Percentiles rank a stretch among this genome's conserved stretches.
Conservation (phyloP, 1,140 invertebrate species). For the Drosophila pruinosa region DNA sequence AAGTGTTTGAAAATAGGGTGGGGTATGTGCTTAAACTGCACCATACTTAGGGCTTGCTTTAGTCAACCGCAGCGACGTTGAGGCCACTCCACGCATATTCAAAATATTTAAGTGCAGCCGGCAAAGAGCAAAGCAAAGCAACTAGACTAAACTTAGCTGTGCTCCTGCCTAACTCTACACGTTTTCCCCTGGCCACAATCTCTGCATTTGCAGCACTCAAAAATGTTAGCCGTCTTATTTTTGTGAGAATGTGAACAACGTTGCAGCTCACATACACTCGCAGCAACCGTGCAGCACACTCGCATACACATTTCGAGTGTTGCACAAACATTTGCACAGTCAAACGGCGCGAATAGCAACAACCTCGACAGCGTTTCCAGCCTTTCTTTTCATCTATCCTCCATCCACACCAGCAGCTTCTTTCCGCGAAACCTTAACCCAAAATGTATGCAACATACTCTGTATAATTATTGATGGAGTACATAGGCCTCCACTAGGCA, state of each 20-base stretch:
- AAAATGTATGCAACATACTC: slow-evolving; percentile 72
- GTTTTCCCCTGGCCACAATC: slow-evolving; percentile 2
- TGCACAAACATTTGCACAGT: slow-evolving; percentile 73
- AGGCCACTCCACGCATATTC: slow-evolving; percentile 73
- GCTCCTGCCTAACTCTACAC: neutral
- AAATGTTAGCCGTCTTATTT: slow-evolving; percentile 75
- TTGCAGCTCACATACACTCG: slow-evolving; percentile 13
- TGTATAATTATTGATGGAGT: slow-evolving; percentile 76
- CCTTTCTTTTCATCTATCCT: neutral
- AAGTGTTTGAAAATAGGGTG: neutral
- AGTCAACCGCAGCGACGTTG: slow-evolving; percentile 34
- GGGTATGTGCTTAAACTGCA: neutral
- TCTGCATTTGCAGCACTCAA: slow-evolving; percentile 57
- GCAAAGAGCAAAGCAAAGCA: slow-evolving; percentile 75
- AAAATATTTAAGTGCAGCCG: slow-evolving; percentile 77
- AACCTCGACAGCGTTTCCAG: neutral
- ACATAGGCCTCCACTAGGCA: slow-evolving; percentile 36
- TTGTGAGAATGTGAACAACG: slow-evolving; percentile 36
- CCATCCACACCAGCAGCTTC: neutral
- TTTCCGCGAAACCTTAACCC: slow-evolving; percentile 12
- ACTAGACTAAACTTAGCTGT: neutral
- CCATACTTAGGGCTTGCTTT: slow-evolving; percentile 58
- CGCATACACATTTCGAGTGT: slow-evolving; percentile 57
- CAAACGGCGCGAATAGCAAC: slow-evolving; percentile 55
- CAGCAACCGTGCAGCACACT: too few relatives aligned